Evolutionary conservation across 2,888 invertebrate genomes (phyloP).

Genomic region (Rapana venosa): DNA sequence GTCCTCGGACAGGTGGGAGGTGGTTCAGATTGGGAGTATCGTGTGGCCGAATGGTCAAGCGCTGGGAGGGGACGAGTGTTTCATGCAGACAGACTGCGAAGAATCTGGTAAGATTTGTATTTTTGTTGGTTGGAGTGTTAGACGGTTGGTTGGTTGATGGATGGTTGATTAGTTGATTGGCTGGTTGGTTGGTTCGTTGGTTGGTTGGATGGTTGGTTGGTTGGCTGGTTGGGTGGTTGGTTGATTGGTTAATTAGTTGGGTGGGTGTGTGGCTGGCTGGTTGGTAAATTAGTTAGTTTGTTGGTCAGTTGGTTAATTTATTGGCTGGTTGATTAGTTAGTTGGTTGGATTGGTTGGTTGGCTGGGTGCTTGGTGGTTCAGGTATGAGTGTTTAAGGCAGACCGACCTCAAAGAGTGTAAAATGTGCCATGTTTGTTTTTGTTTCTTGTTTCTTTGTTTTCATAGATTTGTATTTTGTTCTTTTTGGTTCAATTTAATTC

Average conservation of each 20-base stretch:
- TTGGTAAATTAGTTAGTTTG: neutral
- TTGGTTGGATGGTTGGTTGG: neutral
- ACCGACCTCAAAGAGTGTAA: no score
- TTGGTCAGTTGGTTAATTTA: neutral
- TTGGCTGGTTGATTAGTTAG: neutral
- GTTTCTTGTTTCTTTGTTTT: no score
- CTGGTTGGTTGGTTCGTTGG: neutral
- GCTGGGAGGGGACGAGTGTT: conserved; percentile 30
- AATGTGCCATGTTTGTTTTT: no score
- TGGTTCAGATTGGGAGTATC: neutral
- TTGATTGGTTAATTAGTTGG: neutral
- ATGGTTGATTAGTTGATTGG: neutral
- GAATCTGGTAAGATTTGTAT: neutral
- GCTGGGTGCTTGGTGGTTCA: neutral
- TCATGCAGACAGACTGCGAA: conserved; percentile 17
- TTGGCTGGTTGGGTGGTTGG: no score
- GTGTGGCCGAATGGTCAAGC: conserved; percentile 32
- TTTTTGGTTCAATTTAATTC: no score
- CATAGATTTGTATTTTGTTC: no score
- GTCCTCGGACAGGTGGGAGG: conserved; percentile 14
- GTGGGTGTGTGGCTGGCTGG: neutral
- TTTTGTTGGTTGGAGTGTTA: neutral
- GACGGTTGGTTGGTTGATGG: neutral
- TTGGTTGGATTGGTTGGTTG: neutral
- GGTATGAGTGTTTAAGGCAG: no score